These are phyloP conservation scores for Nyctibius bracteatus DNA, from an alignment of 2,113 vertebrate species.

Conservation along the genomic window DNA sequence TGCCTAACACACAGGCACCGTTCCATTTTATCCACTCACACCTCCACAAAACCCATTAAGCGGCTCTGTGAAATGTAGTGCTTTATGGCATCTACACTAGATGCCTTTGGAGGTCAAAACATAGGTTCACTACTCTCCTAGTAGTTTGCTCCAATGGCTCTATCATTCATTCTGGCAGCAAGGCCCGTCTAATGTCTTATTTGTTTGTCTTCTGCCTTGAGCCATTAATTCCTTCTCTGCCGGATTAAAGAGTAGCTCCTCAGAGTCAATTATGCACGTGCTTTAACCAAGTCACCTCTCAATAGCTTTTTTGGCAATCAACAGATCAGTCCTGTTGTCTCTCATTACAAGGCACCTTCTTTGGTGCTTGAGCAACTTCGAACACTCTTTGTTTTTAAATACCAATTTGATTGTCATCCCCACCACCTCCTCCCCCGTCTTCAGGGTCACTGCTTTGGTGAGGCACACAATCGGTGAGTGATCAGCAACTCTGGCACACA, in stretches of 20 bases:
- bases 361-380: background rate
- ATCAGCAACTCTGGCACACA: background rate
- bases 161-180: slow-evolving; percentile 12
- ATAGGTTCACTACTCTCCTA: background rate
- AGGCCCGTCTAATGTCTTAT: slow-evolving; percentile 41
- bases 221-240: slow-evolving; percentile 40
- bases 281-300: slow-evolving; percentile 11
- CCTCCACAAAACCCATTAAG: slow-evolving; percentile 28
- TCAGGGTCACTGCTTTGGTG: background rate
- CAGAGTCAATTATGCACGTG: background rate
- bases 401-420: background rate
- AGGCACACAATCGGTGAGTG: background rate
- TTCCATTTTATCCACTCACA: background rate
- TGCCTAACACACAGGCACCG: background rate
- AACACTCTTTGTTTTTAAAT: background rate
- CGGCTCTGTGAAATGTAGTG: slow-evolving; percentile 1
- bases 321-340: background rate
- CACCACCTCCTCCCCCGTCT: background rate
- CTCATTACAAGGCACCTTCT: background rate
- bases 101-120: slow-evolving; percentile 3
- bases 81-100: slow-evolving; percentile 7
- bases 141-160: background rate
- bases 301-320: background rate
- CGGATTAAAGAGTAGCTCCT: slow-evolving; percentile 36
- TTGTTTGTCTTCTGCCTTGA: slow-evolving; percentile 47